Evolutionary conservation across 30 jellyfish, hydroid and myxozoan genomes (phyloP), one percentile per base, ranked within the genome.

Genomic region (Turritopsis rubra): DNA sequence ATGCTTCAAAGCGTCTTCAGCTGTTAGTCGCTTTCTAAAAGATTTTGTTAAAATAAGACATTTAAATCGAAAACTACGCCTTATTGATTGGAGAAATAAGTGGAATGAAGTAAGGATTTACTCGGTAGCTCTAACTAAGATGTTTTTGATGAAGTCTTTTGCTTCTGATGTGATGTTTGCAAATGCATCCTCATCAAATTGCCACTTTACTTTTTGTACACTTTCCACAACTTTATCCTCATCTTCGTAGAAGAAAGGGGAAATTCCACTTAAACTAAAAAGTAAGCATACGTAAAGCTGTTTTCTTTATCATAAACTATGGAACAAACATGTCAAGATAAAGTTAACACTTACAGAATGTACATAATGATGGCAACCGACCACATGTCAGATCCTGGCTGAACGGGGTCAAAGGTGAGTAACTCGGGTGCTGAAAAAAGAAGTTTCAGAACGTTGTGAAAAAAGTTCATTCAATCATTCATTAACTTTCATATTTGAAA

Each of bases 301-400:
- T n/a, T n/a, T n/a, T n/a, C n/a, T n/a, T n/a, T n/a, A n/a, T n/a
- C 0, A 68, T n/a, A 23, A 68, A 27, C 22, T 1, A 1, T 0
- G 17, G 77, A n/a, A 68, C 21, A 27, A 68, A 19, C 28, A 22
- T 7, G 19, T 68, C 8, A 23, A 68, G 30, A 68, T n/a, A 23
- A 68, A 17, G 77, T 23, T n/a, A 22, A 9, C 19, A 88, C 99
- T 88, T 71, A 93, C 99, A 93, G 65, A 66, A 89, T 88, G 81
- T 93, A 93, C 81, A 81, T 93, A 71, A 93, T 88, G 75, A 93
- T 94, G 26, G 93, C 99, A 20, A 93, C 91, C 71, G 96, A 80
- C 99, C 99, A 93, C 99, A 88, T 93, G 92, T 93, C 99, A 1
- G 99, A 93, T 18, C 93, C 97, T 28, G 99, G 99, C 60, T 85